Percentiles rank a stretch among this genome's conserved stretches.
Evolutionary conservation across 92 coral and sea anemone genomes (phyloP).

Genomic region (Anthopleura xanthogrammica): DNA sequence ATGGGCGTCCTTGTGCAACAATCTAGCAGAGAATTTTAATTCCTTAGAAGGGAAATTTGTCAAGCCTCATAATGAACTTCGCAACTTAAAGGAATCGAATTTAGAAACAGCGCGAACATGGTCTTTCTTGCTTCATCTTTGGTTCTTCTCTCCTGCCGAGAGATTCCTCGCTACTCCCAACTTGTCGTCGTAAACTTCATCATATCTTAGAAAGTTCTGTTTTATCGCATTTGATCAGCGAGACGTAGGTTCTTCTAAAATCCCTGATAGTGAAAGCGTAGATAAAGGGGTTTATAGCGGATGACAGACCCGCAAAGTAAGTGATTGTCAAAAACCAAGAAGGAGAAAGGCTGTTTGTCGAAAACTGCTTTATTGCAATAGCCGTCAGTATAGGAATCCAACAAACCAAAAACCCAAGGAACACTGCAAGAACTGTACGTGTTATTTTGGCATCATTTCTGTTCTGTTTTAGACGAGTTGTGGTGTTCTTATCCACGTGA

Average conservation of each 20-base stretch:
- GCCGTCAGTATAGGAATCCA: conserved; percentile 22
- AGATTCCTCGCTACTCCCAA: not conserved
- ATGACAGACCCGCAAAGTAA: conserved; percentile 8
- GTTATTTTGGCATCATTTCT: conserved; percentile 31
- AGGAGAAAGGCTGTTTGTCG: too few species aligned
- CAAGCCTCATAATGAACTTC: too few species aligned
- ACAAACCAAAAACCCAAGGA: conserved; percentile 29
- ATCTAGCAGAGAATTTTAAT: too few species aligned
- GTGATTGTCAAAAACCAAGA: not conserved
- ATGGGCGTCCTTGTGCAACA: too few species aligned
- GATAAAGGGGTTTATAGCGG: conserved; percentile 32
- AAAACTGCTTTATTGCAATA: not conserved
- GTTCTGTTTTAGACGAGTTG: not conserved
- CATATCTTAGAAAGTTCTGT: not conserved
- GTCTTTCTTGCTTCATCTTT: too few species aligned
- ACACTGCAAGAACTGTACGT: conserved; percentile 10
- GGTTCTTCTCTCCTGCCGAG: too few species aligned
- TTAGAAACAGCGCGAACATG: too few species aligned
- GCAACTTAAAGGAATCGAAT: too few species aligned
- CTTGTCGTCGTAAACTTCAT: not conserved
- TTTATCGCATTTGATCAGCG: not conserved
- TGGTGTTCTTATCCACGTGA: not conserved
- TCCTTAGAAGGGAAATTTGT: too few species aligned
- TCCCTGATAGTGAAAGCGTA: conserved; percentile 28
- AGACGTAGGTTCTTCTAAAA: conserved; percentile 22